Evolutionary conservation across 92 coral and sea anemone species (phyloP), one percentile per base, ranked within the genome.

Genomic region (Phenganax subtilis): DNA sequence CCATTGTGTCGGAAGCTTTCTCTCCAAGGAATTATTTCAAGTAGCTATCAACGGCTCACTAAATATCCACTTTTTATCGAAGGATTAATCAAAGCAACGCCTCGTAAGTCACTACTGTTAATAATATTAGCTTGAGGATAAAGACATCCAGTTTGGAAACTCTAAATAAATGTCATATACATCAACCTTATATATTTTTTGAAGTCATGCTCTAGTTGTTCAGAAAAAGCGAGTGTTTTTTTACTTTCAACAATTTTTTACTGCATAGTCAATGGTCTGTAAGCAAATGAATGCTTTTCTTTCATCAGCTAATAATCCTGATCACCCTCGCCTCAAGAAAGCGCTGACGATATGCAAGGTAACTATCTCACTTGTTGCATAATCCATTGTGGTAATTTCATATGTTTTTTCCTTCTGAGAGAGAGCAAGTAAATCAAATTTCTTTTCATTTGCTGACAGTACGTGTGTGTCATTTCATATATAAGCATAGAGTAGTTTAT

Each of bases 31-130:
- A 96, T 96, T 29, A 96, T 96, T 60, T 96, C 99, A 10, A 85
- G 93, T 62, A 96, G 99, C 80, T 96, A 96, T 80, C 97, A 92
- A 57, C 86, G 99, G 75, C 86, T 96, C 51, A 96, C 99, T 12
- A 96, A 96, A 75, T 96, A 96, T 71, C 99, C 99, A 28, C 75
- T 96, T 60, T 85, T 96, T 57, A 88, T 96, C 86, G 99, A 92
- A 86, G 97, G 89, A 57, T 89, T 96, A 81, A 90, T 87, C 76
- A 96, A 88, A 87, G 93, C 91, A 84, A 92, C 99, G 6, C 96
- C 97, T 53, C 87, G 99, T 91, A 90, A 73, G 47, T 37, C 47
- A 37, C 5, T 5, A 37, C 47, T 37, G 47, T 37, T 37, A 37
- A 20, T 37, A 37, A 37, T 37, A 5, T 37, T 37, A 37, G 47